Evolutionary conservation across 2,888 invertebrate genomes (phyloP).

Genomic region (Auanema freiburgensis): DNA sequence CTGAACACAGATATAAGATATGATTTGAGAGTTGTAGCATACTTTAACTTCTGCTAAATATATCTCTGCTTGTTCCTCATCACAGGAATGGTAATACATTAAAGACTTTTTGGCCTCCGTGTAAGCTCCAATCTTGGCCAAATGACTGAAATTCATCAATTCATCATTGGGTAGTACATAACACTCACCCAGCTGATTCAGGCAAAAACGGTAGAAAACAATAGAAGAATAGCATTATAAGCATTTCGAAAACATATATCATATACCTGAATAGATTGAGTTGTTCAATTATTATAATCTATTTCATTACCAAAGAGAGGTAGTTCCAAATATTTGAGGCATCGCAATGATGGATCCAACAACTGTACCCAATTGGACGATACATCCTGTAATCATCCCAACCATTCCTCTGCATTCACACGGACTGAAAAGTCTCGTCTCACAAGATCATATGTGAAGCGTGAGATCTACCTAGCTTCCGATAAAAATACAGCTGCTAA

Average conservation of each 20-base stretch:
- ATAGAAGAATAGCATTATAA: slow-evolving; percentile 36
- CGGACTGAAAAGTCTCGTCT: slow-evolving; percentile 50
- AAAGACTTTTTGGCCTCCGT: slow-evolving; percentile 38
- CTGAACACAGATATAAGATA: not conserved
- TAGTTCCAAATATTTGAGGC: slow-evolving; percentile 52
- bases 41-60: slow-evolving; percentile 30
- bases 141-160: too few relatives aligned
- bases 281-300: too few relatives aligned
- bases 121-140: too few relatives aligned
- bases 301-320: slow-evolving; percentile 33
- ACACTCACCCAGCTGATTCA: slow-evolving; percentile 45
- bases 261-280: slow-evolving; percentile 29
- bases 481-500: slow-evolving; percentile 42
- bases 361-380: slow-evolving; percentile 52
- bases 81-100: slow-evolving; percentile 41
- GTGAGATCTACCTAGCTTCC: slow-evolving; percentile 38
- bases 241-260: slow-evolving; percentile 48
- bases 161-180: not conserved
- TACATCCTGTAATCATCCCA: slow-evolving; percentile 55
- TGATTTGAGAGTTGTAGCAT: not conserved
- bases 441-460: too few relatives aligned
- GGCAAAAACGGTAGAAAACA: slow-evolving; percentile 37
- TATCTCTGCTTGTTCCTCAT: slow-evolving; percentile 21
- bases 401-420: slow-evolving; percentile 51
- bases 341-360: slow-evolving; percentile 52